These are phyloP conservation scores for Ecliptopera silaceata DNA, from an alignment of 2,888 invertebrate genomes.

Conservation along the genomic window DNA sequence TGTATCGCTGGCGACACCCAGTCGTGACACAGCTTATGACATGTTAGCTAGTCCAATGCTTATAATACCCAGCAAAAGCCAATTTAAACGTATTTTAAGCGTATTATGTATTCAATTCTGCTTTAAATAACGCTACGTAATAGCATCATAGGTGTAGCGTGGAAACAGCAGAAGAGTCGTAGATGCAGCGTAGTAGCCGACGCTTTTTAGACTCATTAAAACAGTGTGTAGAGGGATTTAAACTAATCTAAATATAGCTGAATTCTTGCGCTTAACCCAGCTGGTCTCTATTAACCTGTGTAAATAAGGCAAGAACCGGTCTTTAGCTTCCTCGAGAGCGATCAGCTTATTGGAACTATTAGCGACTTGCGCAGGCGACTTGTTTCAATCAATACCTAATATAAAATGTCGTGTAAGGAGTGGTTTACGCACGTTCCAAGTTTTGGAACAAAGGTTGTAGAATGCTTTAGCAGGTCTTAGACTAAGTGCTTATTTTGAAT, in stretches of 20 bases:
- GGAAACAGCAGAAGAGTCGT: not conserved
- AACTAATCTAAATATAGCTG: not conserved
- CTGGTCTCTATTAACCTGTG: constrained; percentile 9
- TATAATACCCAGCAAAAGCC: not conserved
- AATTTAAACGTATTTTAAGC: too few species aligned
- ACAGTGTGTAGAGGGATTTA: too few species aligned
- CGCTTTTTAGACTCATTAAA: too few species aligned
- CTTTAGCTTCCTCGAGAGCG: constrained; percentile 66
- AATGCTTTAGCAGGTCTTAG: too few species aligned
- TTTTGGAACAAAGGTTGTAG: not conserved
- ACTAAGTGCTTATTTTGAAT: too few species aligned
- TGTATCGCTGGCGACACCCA: constrained; percentile 41
- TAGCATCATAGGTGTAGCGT: not conserved
- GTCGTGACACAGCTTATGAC: constrained; percentile 12
- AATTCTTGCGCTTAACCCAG: not conserved
- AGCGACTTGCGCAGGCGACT: constrained; percentile 45
- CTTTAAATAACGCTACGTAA: not conserved
- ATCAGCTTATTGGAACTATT: constrained; percentile 68
- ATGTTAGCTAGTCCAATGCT: constrained; percentile 8
- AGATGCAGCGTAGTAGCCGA: too few species aligned
- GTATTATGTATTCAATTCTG: too few species aligned
- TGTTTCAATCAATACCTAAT: constrained; percentile 31
- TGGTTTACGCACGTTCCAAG: constrained; percentile 4
- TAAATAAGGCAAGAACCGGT: constrained; percentile 60
- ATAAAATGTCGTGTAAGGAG: constrained; percentile 14